Percentiles rank a stretch among this genome's conserved stretches.
Conservation (phyloP, 2,797 vertebrate genomes). For the Pangasius larnaudii region DNA sequence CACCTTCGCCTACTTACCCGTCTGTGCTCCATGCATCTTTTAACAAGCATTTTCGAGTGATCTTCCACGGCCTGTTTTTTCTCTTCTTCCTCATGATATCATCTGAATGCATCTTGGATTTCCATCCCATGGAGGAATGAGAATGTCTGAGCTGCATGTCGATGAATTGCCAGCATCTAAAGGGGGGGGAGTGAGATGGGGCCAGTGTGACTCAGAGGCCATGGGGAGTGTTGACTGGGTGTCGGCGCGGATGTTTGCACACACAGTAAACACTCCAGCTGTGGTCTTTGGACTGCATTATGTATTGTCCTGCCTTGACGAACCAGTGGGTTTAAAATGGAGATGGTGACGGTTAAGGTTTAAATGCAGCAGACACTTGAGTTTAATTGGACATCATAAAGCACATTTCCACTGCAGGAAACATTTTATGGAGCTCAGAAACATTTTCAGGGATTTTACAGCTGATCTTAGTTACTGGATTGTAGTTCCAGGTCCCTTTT, state of each 20-base stretch:
- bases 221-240: constrained; percentile 39
- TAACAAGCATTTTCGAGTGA: constrained; percentile 56
- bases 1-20: constrained; percentile 24
- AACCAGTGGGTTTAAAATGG: constrained; percentile 27
- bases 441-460: not conserved
- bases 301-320: constrained; percentile 56
- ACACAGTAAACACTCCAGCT: constrained; percentile 43
- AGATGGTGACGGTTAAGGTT: constrained; percentile 55
- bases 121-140: constrained; percentile 64
- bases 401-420: not conserved
- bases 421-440: not conserved
- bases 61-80: constrained; percentile 42
- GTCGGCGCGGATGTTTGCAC: constrained; percentile 12
- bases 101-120: constrained; percentile 56
- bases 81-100: constrained; percentile 59
- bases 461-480: not conserved
- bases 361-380: constrained; percentile 59
- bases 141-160: constrained; percentile 66
- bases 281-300: constrained; percentile 53
- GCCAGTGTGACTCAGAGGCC: constrained; percentile 54
- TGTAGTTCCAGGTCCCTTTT: not conserved
- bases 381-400: not conserved
- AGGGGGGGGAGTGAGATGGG: constrained; percentile 30
- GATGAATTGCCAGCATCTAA: constrained; percentile 43
- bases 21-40: constrained; percentile 52